These are phyloP conservation scores for Platyscapa corneri DNA, from an alignment of 1,140 invertebrate species.

Conservation along the genomic window DNA sequence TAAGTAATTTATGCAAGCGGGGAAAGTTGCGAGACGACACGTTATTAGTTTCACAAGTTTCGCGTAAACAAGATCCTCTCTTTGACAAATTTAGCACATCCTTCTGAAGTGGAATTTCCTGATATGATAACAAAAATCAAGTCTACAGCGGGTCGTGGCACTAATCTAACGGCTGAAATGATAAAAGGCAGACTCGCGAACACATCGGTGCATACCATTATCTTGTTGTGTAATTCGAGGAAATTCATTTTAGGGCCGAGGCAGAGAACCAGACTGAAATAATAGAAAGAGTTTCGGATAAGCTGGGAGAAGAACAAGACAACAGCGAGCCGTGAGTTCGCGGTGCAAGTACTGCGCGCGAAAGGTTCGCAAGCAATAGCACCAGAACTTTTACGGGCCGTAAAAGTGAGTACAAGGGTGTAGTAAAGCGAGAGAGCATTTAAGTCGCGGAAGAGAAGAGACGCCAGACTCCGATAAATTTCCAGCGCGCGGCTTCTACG, in stretches of 20 bases:
- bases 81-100: not conserved
- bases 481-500: not conserved
- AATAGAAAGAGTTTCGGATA: conserved; percentile 2
- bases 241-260: not conserved
- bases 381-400: conserved; percentile 13
- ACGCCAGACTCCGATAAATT: conserved; percentile 17
- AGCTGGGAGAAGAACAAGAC: not conserved
- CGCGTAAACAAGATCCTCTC: not conserved
- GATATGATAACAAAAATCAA: not conserved
- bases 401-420: conserved; percentile 18
- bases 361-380: conserved; percentile 2
- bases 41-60: too few species aligned
- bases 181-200: not conserved
- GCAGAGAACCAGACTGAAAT: not conserved
- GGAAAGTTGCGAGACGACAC: too few species aligned
- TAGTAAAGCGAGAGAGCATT: conserved; percentile 8
- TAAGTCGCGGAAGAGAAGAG: not conserved
- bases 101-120: not conserved
- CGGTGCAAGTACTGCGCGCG: not conserved
- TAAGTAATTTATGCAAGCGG: too few species aligned
- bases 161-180: not conserved
- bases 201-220: not conserved
- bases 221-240: not conserved
- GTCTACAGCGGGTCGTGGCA: not conserved
- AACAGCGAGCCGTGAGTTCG: not conserved